A percentile compares a stretch with the other conserved stretches of the same genome.
These are phyloP conservation scores for Sinohyriopsis cumingii DNA, from an alignment of 2,888 invertebrate genomes.

Conservation along the genomic window DNA sequence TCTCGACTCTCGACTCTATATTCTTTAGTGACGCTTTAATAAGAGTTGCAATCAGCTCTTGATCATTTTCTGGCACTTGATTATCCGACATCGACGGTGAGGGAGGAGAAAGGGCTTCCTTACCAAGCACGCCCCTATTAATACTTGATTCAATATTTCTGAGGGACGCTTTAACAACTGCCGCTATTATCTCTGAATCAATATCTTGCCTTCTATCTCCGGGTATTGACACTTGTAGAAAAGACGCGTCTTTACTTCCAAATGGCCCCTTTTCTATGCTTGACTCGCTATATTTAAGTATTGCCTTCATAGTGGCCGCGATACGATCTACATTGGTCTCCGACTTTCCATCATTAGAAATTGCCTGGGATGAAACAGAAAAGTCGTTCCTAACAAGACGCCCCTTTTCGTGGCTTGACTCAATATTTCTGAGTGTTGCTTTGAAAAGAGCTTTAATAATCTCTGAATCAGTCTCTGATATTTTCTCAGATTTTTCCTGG, in stretches of 20 bases:
- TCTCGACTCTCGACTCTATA: slow-evolving; percentile 37
- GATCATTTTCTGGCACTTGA: slow-evolving; percentile 14
- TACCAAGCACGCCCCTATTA: no score
- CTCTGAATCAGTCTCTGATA: slow-evolving; percentile 15
- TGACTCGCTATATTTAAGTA: no score
- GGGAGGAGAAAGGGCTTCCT: no score
- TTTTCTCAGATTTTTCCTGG: slow-evolving; percentile 1
- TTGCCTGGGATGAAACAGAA: slow-evolving; percentile 28
- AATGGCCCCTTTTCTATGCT: no score
- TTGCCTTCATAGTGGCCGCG: no score
- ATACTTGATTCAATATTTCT: no score
- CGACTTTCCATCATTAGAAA: slow-evolving; percentile 14
- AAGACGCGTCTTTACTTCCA: no score
- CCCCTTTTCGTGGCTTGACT: slow-evolving; percentile 38
- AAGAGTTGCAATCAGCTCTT: slow-evolving; percentile 27
- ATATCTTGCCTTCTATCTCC: no score
- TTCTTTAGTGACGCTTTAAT: slow-evolving; percentile 38
- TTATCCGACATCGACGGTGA: not conserved
- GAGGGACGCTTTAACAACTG: no score
- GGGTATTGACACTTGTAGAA: no score
- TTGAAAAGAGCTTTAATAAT: slow-evolving; percentile 34
- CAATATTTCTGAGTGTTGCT: slow-evolving; percentile 38
- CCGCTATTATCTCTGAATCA: no score
- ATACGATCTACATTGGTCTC: no score
- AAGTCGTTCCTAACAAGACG: slow-evolving; percentile 23